These are phyloP conservation scores for Stictocephala bisonia DNA, from an alignment of 2,888 invertebrate genomes.

Conservation along the genomic window DNA sequence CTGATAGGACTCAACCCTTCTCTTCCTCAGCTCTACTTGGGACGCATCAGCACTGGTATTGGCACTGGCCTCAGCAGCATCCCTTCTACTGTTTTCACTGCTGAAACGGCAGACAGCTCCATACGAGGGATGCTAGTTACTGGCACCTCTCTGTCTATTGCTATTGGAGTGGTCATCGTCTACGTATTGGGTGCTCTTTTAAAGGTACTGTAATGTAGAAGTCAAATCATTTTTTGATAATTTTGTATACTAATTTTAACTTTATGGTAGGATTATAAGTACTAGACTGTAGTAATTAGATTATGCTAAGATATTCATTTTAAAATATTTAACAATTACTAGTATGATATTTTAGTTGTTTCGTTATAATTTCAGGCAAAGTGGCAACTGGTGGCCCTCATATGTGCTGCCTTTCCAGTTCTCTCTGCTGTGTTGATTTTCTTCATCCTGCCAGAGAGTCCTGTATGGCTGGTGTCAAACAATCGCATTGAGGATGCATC, in stretches of 20 bases:
- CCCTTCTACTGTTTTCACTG: conserved; percentile 69
- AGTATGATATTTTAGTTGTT: too few species aligned
- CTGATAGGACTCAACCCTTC: conserved; percentile 53
- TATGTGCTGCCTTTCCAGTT: conserved; percentile 62
- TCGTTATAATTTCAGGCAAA: conserved; percentile 50
- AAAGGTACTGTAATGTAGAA: conserved; percentile 60
- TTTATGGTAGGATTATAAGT: not conserved
- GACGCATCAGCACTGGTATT: conserved; percentile 54
- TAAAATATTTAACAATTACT: not conserved
- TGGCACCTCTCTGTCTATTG: conserved; percentile 68
- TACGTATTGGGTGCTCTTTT: conserved; percentile 68
- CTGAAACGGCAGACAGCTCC: conserved; percentile 63
- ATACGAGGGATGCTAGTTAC: conserved; percentile 68
- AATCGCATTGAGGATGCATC: conserved; percentile 66
- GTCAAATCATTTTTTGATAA: not conserved
- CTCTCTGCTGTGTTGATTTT: conserved; percentile 63
- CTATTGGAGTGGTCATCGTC: conserved; percentile 67
- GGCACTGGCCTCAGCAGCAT: conserved; percentile 67
- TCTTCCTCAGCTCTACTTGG: conserved; percentile 51
- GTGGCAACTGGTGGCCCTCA: conserved; percentile 55
- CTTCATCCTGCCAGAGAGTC: conserved; percentile 68
- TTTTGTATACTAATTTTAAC: too few species aligned
- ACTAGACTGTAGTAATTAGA: not conserved
- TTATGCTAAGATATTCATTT: not conserved
- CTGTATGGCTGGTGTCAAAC: conserved; percentile 67